A percentile compares a stretch with the other conserved stretches of the same genome.
phyloP scores from a whole-genome alignment of 2,113 vertebrate genomes.

The Menura novaehollandiae region DNA sequence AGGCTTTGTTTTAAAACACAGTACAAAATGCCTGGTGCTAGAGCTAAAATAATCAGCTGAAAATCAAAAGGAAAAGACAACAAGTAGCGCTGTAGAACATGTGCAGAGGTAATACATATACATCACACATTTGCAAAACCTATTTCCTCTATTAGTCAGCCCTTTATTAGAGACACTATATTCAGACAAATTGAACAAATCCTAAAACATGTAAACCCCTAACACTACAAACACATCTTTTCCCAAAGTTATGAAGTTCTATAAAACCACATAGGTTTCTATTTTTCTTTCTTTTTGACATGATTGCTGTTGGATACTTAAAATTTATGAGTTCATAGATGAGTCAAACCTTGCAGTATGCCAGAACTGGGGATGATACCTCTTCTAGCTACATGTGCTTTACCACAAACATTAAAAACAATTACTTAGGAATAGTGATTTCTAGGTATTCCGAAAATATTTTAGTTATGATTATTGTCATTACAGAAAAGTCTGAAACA shows the following conservation, averaged over 20 bases:
- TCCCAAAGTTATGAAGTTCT: conserved; percentile 40
- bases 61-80: conserved; percentile 18
- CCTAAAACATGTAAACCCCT: conserved; percentile 65
- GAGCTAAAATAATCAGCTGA: background rate
- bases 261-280: conserved; percentile 54
- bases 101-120: conserved; percentile 28
- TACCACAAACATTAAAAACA: conserved; percentile 53
- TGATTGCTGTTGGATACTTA: conserved; percentile 13
- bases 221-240: conserved; percentile 59
- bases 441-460: conserved; percentile 56
- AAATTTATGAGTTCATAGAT: conserved; percentile 24
- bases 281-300: conserved; percentile 15
- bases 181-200: conserved; percentile 63
- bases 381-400: conserved; percentile 48
- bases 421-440: conserved; percentile 30
- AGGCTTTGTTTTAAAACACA: conserved; percentile 32
- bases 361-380: conserved; percentile 7
- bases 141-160: conserved; percentile 17
- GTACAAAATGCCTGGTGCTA: background rate
- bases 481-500: conserved; percentile 46
- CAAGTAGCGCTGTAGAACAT: conserved; percentile 6
- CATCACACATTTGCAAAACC: conserved; percentile 24
- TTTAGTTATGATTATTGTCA: conserved; percentile 28
- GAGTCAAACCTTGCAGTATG: conserved; percentile 16
- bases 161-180: conserved; percentile 57